Evolutionary conservation across 1,140 invertebrate genomes (phyloP).

Genomic region (Metaphire vulgaris): DNA sequence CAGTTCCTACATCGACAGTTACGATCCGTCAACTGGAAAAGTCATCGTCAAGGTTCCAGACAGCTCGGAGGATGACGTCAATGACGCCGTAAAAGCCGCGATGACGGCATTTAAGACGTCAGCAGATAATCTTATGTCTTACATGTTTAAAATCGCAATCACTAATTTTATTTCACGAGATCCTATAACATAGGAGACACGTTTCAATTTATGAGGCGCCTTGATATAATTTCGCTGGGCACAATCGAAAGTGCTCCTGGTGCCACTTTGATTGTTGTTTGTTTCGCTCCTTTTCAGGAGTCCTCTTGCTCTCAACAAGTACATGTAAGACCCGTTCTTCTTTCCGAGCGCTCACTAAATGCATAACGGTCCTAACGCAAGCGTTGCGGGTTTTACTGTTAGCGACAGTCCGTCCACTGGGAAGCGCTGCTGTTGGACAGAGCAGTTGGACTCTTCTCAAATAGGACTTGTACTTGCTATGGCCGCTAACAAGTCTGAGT

Average conservation of each 20-base stretch:
- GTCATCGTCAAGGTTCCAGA: conserved; percentile 55
- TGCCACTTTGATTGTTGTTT: neutral
- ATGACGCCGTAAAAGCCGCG: conserved; percentile 50
- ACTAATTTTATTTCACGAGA: conserved; percentile 1
- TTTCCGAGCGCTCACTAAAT: neutral
- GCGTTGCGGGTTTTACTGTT: neutral
- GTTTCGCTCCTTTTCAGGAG: neutral
- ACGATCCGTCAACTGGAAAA: conserved; percentile 55
- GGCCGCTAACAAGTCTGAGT: too few relatives aligned
- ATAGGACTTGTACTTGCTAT: too few relatives aligned
- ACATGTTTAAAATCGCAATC: conserved; percentile 12
- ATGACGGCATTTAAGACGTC: conserved; percentile 42
- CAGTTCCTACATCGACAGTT: conserved; percentile 47
- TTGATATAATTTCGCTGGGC: neutral
- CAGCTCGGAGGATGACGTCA: conserved; percentile 48
- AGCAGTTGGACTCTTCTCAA: too few relatives aligned
- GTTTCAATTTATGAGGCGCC: conserved; percentile 38
- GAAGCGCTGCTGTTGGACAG: too few relatives aligned
- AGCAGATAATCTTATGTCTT: too few relatives aligned
- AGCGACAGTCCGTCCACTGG: neutral
- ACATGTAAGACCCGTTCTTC: too few relatives aligned
- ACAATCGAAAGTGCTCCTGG: neutral
- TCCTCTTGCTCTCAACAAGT: too few relatives aligned
- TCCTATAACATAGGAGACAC: conserved; percentile 20
- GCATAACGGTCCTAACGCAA: neutral